Evolutionary conservation across 2,888 invertebrate species (phyloP).

Genomic region (Empis livida): DNA sequence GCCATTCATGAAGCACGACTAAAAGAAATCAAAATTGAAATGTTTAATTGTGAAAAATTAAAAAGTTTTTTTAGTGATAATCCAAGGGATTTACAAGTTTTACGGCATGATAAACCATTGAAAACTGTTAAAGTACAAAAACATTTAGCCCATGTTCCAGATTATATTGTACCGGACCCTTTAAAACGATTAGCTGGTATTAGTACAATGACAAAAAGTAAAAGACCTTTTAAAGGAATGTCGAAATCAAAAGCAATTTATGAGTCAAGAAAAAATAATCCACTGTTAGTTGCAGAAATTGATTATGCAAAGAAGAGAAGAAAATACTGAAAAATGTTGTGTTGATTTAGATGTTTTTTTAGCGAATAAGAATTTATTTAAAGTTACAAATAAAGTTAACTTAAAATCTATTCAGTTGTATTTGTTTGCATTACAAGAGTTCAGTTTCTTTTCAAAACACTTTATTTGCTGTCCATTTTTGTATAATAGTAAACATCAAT

Average conservation of each 20-base stretch:
- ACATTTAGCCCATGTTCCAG: constrained; percentile 84
- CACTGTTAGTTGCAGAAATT: constrained; percentile 29
- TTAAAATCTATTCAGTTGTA: no score
- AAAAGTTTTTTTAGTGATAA: constrained; percentile 91
- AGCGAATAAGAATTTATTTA: no score
- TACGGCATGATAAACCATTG: constrained; percentile 74
- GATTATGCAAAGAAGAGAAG: constrained; percentile 27
- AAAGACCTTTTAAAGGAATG: constrained; percentile 3
- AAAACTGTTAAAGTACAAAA: constrained; percentile 72
- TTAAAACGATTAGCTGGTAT: constrained; percentile 51
- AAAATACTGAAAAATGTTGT: constrained; percentile 8
- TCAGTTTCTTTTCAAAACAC: no score
- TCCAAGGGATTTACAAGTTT: constrained; percentile 70
- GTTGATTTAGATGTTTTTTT: no score
- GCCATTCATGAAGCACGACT: constrained; percentile 89
- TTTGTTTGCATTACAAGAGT: no score
- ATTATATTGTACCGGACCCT: constrained; percentile 75
- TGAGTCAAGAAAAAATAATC: constrained; percentile 28
- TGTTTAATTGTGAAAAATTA: constrained; percentile 81
- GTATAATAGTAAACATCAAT: no score
- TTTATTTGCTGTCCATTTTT: no score
- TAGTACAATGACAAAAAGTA: constrained; percentile 15
- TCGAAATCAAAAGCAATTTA: constrained; percentile 26
- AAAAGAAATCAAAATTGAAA: constrained; percentile 89
- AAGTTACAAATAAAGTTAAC: no score